Conservation (phyloP, 2,888 invertebrate genomes). For the Sepioteuthis lessoniana region DNA sequence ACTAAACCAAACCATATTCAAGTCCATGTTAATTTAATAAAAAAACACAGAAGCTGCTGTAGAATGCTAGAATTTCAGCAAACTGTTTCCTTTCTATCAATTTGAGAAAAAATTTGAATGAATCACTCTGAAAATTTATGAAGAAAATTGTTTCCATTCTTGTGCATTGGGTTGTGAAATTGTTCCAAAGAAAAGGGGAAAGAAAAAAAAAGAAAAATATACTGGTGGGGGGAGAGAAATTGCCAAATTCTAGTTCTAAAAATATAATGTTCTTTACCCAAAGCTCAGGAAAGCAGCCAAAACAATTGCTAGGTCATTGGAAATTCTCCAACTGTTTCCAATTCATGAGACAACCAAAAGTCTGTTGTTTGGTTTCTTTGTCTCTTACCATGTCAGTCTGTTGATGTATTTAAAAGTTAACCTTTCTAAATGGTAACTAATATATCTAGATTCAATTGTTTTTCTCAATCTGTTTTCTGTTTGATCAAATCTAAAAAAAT, state of each 20-base stretch:
- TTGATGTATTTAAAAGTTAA: constrained; percentile 13
- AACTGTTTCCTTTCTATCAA: background rate
- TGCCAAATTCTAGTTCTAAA: background rate
- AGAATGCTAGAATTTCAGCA: background rate
- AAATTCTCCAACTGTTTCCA: background rate
- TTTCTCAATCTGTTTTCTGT: too few relatives aligned
- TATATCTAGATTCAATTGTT: too few relatives aligned
- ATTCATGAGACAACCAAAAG: background rate
- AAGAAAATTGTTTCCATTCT: background rate
- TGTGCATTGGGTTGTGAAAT: background rate
- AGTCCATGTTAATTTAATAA: too few relatives aligned
- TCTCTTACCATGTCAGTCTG: background rate
- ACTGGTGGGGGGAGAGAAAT: background rate
- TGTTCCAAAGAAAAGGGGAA: background rate
- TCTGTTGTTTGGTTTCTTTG: background rate
- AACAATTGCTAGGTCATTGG: background rate
- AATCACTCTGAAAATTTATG: background rate
- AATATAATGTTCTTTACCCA: background rate
- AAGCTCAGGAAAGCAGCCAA: background rate
- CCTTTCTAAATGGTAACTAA: background rate
- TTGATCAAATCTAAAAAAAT: too few relatives aligned
- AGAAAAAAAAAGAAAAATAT: background rate
- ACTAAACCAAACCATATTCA: too few relatives aligned
- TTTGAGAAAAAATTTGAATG: background rate
- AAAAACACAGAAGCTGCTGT: too few relatives aligned